Percentiles rank a stretch among this genome's conserved stretches.
Conservation (phyloP, 2,888 invertebrate species). For the Tachina lurida region DNA sequence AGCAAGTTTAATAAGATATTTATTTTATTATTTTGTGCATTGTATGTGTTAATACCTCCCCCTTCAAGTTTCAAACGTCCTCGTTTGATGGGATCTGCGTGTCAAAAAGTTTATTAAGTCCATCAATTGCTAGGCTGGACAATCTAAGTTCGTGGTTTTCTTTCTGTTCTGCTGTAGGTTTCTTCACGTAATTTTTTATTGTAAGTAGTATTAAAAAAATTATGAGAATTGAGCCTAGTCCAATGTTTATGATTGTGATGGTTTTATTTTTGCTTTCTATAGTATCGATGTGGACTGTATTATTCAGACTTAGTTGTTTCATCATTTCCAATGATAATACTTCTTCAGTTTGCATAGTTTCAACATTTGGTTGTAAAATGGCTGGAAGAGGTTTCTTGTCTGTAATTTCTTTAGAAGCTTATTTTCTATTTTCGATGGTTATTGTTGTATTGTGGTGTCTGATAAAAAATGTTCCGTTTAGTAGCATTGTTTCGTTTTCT, state of each 20-base stretch:
- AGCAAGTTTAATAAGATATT: too few relatives aligned
- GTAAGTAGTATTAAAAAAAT: neutral
- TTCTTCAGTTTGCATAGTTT: neutral
- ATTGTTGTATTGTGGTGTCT: neutral
- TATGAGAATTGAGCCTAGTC: neutral
- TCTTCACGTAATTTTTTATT: neutral
- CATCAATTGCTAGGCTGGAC: neutral
- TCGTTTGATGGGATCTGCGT: too few relatives aligned
- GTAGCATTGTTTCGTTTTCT: constrained; percentile 1
- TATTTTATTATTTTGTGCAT: too few relatives aligned
- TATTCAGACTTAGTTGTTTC: neutral
- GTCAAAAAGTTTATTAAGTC: neutral
- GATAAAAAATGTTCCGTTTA: constrained; percentile 1
- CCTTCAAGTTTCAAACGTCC: too few relatives aligned
- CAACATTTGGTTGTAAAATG: neutral
- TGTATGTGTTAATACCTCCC: too few relatives aligned
- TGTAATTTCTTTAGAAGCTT: neutral
- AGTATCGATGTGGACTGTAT: neutral
- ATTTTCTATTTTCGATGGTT: neutral
- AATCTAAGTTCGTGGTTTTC: constrained; percentile 1
- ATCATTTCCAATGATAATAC: constrained; percentile 18
- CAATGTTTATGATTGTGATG: constrained; percentile 12
- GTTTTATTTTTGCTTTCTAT: constrained; percentile 6
- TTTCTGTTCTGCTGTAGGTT: neutral
- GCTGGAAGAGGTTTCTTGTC: neutral